Base-by-base conservation (phyloP, 92 coral and sea anemone genomes). In the Desmophyllum pertusum region DNA sequence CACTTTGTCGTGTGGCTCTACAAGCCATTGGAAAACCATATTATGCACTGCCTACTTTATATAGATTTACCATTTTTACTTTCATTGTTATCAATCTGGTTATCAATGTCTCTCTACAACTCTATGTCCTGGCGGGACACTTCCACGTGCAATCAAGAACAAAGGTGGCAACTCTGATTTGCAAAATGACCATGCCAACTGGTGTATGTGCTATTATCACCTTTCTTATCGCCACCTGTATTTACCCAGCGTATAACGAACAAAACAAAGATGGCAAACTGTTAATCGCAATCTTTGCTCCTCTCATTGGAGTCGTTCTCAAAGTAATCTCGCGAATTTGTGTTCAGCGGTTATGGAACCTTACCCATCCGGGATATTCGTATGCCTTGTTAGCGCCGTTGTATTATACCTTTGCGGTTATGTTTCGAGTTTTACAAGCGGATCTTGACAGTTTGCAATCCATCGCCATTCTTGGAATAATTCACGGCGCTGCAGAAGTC, bases 401-500 rank as follows among this genome's bases (percentile, higher is more conserved):
- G 45, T 38, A 40, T 69, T 40, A 15, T 23, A 36, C 6, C 21
- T 65, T 21, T 31, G 70, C 77, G 30, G 6, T 72, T 25, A 25
- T 72, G 51, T 41, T 48, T 6, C 77, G 77, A 3, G 38, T 72
- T 23, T 48, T 72, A 27, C 77, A 72, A 21, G 55, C 77, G 8
- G 57, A 48, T 4, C 31, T 72, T 38, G 77, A 48, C 19, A 48
- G 57, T 72, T 48, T 72, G 21, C 19, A 72, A 77, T 40, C 59
- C 70, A 81, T 81, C 9, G 85, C 55, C 25, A 11, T 42, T 31
- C 87, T 83, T 73, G 87, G 80, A 71, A 5, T 59, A 23, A 83
- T 83, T 63, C 87, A 83, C 63, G 87, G 87, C 25, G 62, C 61
- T 31, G 73, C 81, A 46, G 87, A 74, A 45, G 87, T 83, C 31